Evolutionary conservation across 2,888 invertebrate genomes (phyloP).

Genomic region (Phymatocera aterrima): DNA sequence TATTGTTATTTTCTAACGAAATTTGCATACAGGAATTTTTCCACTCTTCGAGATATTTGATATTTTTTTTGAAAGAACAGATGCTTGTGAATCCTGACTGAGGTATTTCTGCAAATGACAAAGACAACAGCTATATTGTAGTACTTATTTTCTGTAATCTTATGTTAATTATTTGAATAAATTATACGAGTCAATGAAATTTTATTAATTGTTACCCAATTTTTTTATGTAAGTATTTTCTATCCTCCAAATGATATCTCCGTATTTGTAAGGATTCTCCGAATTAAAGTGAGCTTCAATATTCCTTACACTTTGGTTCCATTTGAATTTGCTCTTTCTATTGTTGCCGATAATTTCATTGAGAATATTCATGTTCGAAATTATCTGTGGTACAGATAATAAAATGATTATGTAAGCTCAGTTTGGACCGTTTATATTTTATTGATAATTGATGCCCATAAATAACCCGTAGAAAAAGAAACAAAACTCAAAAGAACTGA

Average conservation of each 20-base stretch:
- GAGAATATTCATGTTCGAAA: conserved; percentile 59
- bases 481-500: background rate
- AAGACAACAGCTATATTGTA: background rate
- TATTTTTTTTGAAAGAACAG: conserved; percentile 68
- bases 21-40: conserved; percentile 72
- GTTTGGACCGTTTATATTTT: conserved; percentile 47
- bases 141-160: background rate
- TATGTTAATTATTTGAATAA: no score
- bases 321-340: conserved; percentile 57
- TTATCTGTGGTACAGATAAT: conserved; percentile 54
- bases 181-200: background rate
- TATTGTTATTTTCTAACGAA: conserved; percentile 70
- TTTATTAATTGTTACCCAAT: conserved; percentile 60
- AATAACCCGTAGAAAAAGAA: conserved; percentile 37
- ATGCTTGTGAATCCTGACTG: conserved; percentile 67
- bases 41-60: conserved; percentile 75
- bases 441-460: conserved; percentile 40
- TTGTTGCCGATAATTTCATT: conserved; percentile 55
- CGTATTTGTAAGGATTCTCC: conserved; percentile 60
- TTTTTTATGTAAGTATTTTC: conserved; percentile 58
- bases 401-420: conserved; percentile 25
- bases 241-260: conserved; percentile 64
- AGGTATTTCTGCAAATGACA: conserved; percentile 61
- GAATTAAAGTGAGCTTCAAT: conserved; percentile 55
- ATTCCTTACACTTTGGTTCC: conserved; percentile 55